These are phyloP conservation scores for Cryptocheilus praepositus DNA, from an alignment of 2,888 invertebrate genomes.

Conservation along the genomic window DNA sequence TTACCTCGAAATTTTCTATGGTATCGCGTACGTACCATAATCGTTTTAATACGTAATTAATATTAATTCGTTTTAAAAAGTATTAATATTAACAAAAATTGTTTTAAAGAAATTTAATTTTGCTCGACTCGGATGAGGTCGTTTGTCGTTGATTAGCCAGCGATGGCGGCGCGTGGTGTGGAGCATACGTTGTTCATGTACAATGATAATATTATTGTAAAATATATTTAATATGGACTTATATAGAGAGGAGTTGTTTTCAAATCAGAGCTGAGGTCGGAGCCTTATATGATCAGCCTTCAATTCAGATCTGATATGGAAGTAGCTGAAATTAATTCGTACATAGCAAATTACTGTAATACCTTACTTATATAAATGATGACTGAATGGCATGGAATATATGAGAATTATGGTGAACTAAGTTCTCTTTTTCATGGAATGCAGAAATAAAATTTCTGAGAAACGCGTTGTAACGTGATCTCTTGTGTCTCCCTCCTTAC, in stretches of 20 bases:
- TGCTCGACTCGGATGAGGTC: constrained; percentile 20
- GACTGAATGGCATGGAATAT: constrained; percentile 68
- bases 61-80: background rate
- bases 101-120: constrained; percentile 27
- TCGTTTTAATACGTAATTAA: background rate
- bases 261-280: constrained; percentile 61
- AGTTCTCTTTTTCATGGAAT: constrained; percentile 57
- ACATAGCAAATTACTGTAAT: constrained; percentile 68
- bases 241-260: constrained; percentile 66
- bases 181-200: constrained; percentile 73
- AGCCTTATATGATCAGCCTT: constrained; percentile 45
- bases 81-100: background rate
- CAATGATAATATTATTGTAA: constrained; percentile 74
- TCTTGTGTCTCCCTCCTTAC: constrained; percentile 49
- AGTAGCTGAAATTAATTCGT: constrained; percentile 63
- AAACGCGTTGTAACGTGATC: constrained; percentile 48
- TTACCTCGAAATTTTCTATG: too few species aligned
- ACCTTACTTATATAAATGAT: constrained; percentile 65
- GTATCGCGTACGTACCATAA: constrained; percentile 14
- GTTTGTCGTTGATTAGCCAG: constrained; percentile 59
- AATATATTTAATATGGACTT: constrained; percentile 74
- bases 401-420: constrained; percentile 62
- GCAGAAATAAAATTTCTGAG: constrained; percentile 61
- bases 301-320: constrained; percentile 63
- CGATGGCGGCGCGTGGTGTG: constrained; percentile 64